Percentiles rank a stretch among this genome's conserved stretches.
Conservation (phyloP, 2,113 vertebrate species). For the Castor canadensis region DNA sequence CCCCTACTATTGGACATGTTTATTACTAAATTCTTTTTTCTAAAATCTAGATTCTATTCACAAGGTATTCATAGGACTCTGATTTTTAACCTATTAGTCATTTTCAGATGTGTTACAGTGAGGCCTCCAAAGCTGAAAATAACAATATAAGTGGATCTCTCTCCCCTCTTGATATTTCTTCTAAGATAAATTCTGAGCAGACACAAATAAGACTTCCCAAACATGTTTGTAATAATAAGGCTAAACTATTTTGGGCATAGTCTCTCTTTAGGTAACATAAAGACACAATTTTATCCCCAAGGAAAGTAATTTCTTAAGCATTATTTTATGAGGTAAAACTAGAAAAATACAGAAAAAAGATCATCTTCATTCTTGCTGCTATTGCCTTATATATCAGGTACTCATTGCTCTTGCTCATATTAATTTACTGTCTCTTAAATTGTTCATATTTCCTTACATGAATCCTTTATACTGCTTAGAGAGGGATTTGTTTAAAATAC, state of each 20-base stretch:
- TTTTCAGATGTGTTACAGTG: background rate
- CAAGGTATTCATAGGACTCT: background rate
- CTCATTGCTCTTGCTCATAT: background rate
- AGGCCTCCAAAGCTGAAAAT: background rate
- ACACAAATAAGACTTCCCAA: background rate
- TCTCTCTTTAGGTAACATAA: background rate
- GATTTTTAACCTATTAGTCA: background rate
- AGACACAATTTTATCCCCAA: background rate
- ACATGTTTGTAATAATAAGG: background rate
- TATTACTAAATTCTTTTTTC: conserved; percentile 13
- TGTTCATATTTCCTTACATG: background rate
- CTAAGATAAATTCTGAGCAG: background rate
- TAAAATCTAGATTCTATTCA: background rate
- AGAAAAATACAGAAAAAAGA: background rate
- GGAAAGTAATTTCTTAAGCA: background rate
- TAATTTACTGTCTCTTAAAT: background rate
- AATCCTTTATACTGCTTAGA: background rate
- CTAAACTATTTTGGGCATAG: background rate
- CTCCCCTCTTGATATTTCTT: background rate
- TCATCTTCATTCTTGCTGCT: background rate
- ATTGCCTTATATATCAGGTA: background rate
- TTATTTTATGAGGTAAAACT: conserved; percentile 8
- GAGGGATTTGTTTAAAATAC: background rate
- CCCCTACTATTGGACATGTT: background rate
- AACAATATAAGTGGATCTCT: background rate